phyloP scores from a whole-genome alignment of 2,113 vertebrate species.

The Urocolius indicus region DNA sequence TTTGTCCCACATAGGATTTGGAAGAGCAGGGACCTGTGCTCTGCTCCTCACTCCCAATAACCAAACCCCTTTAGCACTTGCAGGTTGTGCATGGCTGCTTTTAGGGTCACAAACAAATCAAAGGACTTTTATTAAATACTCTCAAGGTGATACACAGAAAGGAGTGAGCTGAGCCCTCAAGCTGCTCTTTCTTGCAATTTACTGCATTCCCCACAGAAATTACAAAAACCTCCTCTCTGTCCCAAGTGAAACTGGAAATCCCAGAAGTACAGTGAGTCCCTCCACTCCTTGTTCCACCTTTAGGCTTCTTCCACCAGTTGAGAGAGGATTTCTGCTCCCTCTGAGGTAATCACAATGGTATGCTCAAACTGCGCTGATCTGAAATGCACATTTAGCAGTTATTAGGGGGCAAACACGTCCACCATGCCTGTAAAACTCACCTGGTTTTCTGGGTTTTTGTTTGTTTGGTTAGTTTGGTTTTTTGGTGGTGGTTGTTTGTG shows the following conservation, averaged over 20 bases:
- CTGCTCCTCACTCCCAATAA: not conserved
- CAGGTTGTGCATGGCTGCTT: not conserved
- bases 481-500: not conserved
- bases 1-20: not conserved
- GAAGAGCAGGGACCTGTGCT: not conserved
- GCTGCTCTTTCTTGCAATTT: not conserved
- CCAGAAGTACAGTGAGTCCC: not conserved
- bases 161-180: not conserved
- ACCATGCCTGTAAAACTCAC: not conserved
- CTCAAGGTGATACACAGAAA: not conserved
- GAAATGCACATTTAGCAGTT: slow-evolving; percentile 75
- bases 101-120: not conserved
- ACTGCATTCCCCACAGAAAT: not conserved
- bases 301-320: slow-evolving; percentile 82
- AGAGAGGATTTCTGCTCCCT: slow-evolving; percentile 91
- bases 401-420: not conserved
- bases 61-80: not conserved
- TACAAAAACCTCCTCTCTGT: not conserved
- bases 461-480: too few relatives aligned
- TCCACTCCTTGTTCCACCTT: slow-evolving; percentile 3
- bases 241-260: not conserved
- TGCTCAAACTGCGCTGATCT: slow-evolving; percentile 94
- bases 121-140: slow-evolving; percentile 28
- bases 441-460: not conserved
- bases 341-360: slow-evolving; percentile 87